Conservation (phyloP, 92 coral and sea anemone species). For the Blastomussa wellsi region DNA sequence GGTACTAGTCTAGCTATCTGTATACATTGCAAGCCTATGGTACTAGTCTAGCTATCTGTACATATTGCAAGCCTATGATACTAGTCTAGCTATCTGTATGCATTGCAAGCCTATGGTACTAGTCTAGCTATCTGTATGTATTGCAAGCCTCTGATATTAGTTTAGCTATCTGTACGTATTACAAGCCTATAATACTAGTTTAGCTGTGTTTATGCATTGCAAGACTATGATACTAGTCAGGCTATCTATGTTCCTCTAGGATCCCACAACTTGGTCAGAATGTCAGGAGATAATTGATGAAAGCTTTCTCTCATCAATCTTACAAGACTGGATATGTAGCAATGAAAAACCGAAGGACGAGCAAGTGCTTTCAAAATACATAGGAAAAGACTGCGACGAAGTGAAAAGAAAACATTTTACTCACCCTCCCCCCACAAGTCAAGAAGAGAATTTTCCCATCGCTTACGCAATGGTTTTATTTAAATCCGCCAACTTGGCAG, state of each 20-base stretch:
- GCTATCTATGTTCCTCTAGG: neutral
- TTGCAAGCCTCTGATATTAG: no score
- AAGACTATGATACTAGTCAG: neutral
- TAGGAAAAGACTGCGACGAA: neutral
- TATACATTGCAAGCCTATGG: no score
- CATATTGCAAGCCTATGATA: no score
- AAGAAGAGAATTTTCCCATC: slow-evolving; percentile 24
- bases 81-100: no score
- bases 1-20: no score
- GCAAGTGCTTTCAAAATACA: slow-evolving; percentile 15
- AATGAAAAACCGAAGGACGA: slow-evolving; percentile 10
- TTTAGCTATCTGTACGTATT: no score
- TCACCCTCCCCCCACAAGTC: slow-evolving; percentile 14
- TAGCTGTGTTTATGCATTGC: no score
- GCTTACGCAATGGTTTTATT: slow-evolving; percentile 38
- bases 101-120: no score
- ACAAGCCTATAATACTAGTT: no score
- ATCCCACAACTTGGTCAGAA: slow-evolving; percentile 24
- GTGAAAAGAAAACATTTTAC: slow-evolving; percentile 2
- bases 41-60: no score
- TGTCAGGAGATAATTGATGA: neutral
- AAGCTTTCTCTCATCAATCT: neutral
- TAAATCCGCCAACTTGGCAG: slow-evolving; percentile 17
- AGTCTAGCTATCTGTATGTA: no score
- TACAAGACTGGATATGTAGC: slow-evolving; percentile 20